phyloP scores from a whole-genome alignment of 2,888 invertebrate genomes.

The Metellina segmentata region DNA sequence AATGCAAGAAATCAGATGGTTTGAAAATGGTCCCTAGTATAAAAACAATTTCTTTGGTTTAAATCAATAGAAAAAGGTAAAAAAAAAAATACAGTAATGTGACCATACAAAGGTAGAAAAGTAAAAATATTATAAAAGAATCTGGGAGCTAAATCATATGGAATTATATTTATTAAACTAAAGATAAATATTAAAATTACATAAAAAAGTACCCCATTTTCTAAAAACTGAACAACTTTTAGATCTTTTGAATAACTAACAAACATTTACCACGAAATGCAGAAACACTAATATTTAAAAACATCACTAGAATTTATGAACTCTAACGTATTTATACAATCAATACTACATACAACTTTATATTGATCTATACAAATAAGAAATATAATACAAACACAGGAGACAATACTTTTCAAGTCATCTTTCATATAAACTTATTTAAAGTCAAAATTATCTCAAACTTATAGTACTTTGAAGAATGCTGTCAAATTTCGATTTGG shows the following conservation, averaged over 20 bases:
- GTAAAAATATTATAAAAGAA: neutral
- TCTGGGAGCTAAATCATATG: too few species aligned
- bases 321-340: too few species aligned
- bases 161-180: neutral
- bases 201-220: neutral
- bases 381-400: too few species aligned
- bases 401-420: too few species aligned
- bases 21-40: neutral
- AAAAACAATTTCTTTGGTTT: conserved; percentile 33
- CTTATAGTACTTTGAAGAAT: too few species aligned
- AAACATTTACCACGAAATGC: neutral
- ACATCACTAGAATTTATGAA: neutral
- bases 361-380: too few species aligned
- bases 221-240: neutral
- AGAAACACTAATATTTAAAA: conserved; percentile 12
- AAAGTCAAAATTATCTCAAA: too few species aligned
- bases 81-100: neutral
- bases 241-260: conserved; percentile 14
- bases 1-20: neutral
- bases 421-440: too few species aligned
- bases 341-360: too few species aligned
- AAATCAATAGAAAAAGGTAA: neutral
- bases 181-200: conserved; percentile 15
- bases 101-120: neutral
- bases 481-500: too few species aligned